phyloP scores from a whole-genome alignment of 64 coral and sea anemone species.

The Dendronephthya gigantea region DNA sequence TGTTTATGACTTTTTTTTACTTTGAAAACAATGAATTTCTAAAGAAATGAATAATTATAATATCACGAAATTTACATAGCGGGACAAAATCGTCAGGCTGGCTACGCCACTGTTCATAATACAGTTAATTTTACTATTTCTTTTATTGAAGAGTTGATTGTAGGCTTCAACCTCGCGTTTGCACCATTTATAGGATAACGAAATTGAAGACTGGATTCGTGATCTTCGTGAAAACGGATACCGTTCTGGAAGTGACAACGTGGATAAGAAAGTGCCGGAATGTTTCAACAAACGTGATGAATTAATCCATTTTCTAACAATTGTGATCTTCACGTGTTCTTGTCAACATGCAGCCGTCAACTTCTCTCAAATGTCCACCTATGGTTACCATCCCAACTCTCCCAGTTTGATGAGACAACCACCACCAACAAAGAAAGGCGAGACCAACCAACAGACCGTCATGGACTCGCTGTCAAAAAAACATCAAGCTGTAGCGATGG shows the following conservation, averaged over 20 bases:
- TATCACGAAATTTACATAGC: too few relatives aligned
- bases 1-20: too few relatives aligned
- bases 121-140: too few relatives aligned
- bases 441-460: neutral
- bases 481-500: constrained; percentile 9
- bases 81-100: too few relatives aligned
- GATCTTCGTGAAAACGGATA: constrained; percentile 52
- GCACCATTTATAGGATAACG: neutral
- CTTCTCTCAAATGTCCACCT: constrained; percentile 2
- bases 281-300: neutral
- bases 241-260: constrained; percentile 24
- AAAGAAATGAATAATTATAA: too few relatives aligned
- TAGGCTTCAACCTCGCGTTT: too few relatives aligned
- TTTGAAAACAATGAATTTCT: too few relatives aligned
- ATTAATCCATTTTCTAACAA: constrained; percentile 8
- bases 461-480: constrained; percentile 27
- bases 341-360: constrained; percentile 27
- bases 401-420: constrained; percentile 40
- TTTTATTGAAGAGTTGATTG: too few relatives aligned
- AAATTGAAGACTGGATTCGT: constrained; percentile 41
- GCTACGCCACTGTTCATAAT: too few relatives aligned
- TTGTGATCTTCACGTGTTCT: neutral
- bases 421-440: constrained; percentile 32
- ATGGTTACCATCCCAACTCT: constrained; percentile 13
- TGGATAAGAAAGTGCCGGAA: constrained; percentile 38